These are phyloP conservation scores for Microchrysa polita DNA, from an alignment of 2,888 invertebrate species.

Conservation along the genomic window DNA sequence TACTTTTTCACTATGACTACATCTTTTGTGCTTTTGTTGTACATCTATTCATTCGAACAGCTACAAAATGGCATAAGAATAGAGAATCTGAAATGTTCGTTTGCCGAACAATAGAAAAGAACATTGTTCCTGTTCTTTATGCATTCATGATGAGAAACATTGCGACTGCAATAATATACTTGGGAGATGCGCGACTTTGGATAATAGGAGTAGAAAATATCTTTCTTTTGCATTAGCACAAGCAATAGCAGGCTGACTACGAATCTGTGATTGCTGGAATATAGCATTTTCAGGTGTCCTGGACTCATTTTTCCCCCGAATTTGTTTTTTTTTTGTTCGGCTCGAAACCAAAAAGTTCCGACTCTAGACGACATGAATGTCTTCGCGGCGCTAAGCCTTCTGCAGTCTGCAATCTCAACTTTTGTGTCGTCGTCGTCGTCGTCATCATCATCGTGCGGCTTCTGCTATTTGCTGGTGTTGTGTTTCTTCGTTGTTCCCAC, in stretches of 20 bases:
- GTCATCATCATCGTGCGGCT: too few relatives aligned
- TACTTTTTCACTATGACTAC: background rate
- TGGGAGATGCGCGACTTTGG: too few relatives aligned
- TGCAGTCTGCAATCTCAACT: conserved; percentile 21
- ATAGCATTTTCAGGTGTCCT: too few relatives aligned
- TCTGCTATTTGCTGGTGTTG: background rate
- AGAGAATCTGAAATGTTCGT: conserved; percentile 27
- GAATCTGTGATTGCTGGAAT: too few relatives aligned
- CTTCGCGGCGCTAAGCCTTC: conserved; percentile 8
- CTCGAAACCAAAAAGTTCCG: background rate
- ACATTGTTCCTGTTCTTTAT: conserved; percentile 25
- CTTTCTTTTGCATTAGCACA: too few relatives aligned
- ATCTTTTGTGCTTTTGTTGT: conserved; percentile 4
- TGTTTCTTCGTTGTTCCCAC: conserved; percentile 25
- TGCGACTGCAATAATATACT: too few relatives aligned
- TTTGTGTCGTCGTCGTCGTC: background rate
- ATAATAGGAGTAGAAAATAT: too few relatives aligned
- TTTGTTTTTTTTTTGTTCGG: too few relatives aligned
- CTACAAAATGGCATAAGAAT: conserved; percentile 1
- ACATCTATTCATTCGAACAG: background rate
- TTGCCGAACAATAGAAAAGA: conserved; percentile 26
- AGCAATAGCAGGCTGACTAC: too few relatives aligned
- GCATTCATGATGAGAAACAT: background rate
- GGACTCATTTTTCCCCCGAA: too few relatives aligned
- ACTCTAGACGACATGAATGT: background rate